Evolutionary conservation across 2,113 vertebrate genomes (phyloP), one percentile per base, ranked within the genome.

Genomic region (Nerophis lumbriciformis): DNA sequence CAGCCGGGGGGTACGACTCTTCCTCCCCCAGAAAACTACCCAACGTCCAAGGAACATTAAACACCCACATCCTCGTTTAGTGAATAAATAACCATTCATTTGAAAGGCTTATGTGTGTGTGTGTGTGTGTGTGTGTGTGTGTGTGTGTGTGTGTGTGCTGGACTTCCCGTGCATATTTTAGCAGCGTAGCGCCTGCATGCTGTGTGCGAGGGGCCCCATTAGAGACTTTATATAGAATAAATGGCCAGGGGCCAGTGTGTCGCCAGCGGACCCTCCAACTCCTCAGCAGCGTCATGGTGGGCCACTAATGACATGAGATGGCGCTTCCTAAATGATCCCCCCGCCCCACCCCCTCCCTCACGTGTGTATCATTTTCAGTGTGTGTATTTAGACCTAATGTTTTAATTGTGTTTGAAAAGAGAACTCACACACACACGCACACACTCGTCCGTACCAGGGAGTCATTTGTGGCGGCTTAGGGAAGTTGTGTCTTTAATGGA

Each of bases 311-410:
- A 96, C 93, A 94, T 94, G 93, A 94, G 94, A 96, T 83, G 81
- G 92, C 92, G 93, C 94, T 93, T 93, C 4, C 28, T 28, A 84
- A 95, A 97, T 98, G 95, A 97, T 97, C 94, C 92, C 35, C 35
- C 13, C 53, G 1, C n/a, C n/a, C n/a, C 13, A 6, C 53, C 92
- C 92, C 95, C 94, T 10, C 11, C 13, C 92, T 95, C 93, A 94
- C 95, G 95, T 96, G 92, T 94, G 95, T 94, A 96, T 89, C 95
- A 96, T 98, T 97, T 97, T 94, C 93, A 94, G 89, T 98, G 94
- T 99, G 95, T 98, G 98, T 99, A 98, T 98, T 99, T 98, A 98
- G 97, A 94, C 95, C 98, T 99, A 96, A 95, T 98, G 93, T 96
- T 96, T 97, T 98, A 99, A 99, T 99, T 99, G 93, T 94, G 91